These are phyloP conservation scores for Leptocoma aspasia DNA, from an alignment of 2,113 vertebrate genomes.

Conservation along the genomic window DNA sequence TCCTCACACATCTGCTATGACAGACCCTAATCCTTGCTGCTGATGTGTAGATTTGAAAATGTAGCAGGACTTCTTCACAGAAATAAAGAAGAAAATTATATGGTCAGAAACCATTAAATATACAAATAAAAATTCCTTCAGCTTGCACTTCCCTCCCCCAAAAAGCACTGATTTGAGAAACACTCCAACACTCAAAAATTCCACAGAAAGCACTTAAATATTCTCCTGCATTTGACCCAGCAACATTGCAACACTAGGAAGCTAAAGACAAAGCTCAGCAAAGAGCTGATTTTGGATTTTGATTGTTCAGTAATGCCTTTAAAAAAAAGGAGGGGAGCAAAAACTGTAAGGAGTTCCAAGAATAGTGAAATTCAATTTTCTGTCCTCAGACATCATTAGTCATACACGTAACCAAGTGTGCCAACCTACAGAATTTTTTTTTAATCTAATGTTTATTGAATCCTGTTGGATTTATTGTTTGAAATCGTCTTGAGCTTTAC, in stretches of 20 bases:
- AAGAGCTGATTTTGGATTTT: background rate
- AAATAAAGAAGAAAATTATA: background rate
- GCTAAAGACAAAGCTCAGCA: background rate
- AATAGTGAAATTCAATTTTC: background rate
- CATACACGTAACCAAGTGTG: background rate
- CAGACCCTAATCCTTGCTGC: background rate
- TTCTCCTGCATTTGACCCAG: background rate
- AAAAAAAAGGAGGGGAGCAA: background rate
- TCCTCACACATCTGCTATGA: background rate
- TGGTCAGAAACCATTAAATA: background rate
- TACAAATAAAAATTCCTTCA: background rate
- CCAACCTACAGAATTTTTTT: background rate
- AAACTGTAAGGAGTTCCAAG: background rate
- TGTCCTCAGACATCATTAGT: background rate
- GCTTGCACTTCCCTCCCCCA: background rate
- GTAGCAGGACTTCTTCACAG: background rate
- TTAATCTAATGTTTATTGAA: background rate
- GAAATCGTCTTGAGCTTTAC: background rate
- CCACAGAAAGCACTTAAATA: background rate
- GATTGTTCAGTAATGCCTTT: background rate
- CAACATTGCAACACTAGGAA: background rate
- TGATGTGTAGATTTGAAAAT: background rate
- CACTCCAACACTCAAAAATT: background rate
- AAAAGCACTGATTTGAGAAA: background rate
- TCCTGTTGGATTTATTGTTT: background rate